Conservation (phyloP, 23 tunicate species). For the Oikopleura dioica region DNA sequence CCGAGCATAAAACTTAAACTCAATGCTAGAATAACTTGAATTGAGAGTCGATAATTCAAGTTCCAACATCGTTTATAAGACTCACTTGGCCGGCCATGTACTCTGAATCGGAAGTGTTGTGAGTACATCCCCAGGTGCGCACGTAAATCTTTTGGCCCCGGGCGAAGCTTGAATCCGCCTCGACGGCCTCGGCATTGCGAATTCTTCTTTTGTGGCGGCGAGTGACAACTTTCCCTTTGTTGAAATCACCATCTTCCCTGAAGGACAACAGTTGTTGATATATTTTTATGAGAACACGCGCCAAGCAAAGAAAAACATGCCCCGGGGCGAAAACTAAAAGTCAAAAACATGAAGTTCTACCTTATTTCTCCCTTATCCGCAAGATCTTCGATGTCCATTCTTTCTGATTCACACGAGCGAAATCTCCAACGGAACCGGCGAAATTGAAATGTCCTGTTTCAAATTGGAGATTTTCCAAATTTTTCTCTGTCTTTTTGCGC, state of each 20-base stretch:
- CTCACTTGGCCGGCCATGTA: slow-evolving; percentile 94
- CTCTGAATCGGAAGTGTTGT: slow-evolving; percentile 94
- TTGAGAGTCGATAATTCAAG: neutral
- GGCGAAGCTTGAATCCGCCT: neutral
- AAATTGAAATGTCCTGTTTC: too few species aligned
- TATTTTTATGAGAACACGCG: too few species aligned
- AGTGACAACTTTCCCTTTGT: neutral
- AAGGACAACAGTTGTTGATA: too few species aligned
- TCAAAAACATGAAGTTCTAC: neutral
- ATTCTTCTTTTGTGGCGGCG: neutral
- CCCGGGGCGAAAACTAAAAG: too few species aligned
- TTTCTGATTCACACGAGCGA: neutral
- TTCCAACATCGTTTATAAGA: neutral
- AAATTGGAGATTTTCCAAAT: too few species aligned
- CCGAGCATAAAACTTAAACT: neutral
- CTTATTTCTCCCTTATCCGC: neutral
- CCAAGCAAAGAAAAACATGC: too few species aligned
- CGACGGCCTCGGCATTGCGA: neutral
- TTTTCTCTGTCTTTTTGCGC: too few species aligned
- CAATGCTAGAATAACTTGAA: neutral
- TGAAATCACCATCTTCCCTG: too few species aligned
- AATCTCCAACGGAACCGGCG: too few species aligned
- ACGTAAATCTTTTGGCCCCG: slow-evolving; percentile 31
- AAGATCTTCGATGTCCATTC: neutral
- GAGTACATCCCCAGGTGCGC: slow-evolving; percentile 94